phyloP scores from a whole-genome alignment of 2,113 vertebrate genomes.

The Poecile atricapillus region DNA sequence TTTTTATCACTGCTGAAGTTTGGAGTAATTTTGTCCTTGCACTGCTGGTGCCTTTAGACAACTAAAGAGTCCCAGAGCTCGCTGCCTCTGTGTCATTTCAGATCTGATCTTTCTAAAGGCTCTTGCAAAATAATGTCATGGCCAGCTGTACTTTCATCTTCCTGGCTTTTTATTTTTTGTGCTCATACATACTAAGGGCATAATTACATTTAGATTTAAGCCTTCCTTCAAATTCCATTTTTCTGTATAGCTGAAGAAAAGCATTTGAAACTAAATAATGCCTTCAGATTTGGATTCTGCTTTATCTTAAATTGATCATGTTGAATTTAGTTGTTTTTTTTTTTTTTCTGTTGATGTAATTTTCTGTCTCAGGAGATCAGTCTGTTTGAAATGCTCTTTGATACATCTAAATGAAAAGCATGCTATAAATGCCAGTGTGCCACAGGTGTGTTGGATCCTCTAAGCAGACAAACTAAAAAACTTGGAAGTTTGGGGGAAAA shows the following conservation, averaged over 20 bases:
- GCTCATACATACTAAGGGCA: background rate
- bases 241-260: background rate
- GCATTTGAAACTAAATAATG: background rate
- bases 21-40: background rate
- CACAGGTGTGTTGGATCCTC: background rate
- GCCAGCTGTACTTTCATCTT: background rate
- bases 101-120: background rate
- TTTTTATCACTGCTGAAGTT: background rate
- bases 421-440: background rate
- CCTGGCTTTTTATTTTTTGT: background rate
- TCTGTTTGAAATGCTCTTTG: background rate
- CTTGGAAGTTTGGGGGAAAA: background rate
- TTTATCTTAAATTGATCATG: background rate
- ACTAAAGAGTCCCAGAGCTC: background rate
- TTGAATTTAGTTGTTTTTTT: background rate
- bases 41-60: background rate
- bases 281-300: background rate
- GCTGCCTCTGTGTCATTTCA: background rate
- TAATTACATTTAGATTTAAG: background rate
- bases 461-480: background rate
- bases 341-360: background rate
- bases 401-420: background rate
- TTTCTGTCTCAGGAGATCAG: background rate
- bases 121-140: background rate
- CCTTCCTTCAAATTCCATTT: background rate